phyloP scores from a whole-genome alignment of 2,113 vertebrate species.

The Dissostichus mawsoni region DNA sequence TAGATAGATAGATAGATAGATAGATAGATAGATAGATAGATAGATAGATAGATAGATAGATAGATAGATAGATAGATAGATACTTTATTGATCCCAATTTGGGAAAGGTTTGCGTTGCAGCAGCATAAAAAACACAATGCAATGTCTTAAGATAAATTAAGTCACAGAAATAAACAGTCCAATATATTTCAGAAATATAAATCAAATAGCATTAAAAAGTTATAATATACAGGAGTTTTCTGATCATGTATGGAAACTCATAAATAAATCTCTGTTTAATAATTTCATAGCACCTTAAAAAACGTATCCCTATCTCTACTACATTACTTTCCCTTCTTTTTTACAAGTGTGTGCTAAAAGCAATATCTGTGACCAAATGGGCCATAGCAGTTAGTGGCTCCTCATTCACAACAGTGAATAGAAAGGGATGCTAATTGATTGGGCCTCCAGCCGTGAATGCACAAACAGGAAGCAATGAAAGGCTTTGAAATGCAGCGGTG shows the following conservation, averaged over 20 bases:
- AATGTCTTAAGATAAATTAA: too few species aligned
- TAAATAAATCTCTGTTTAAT: neutral
- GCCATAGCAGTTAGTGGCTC: conserved; percentile 61
- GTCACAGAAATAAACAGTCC: too few species aligned
- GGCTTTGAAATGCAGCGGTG: conserved; percentile 80
- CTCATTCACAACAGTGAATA: conserved; percentile 84
- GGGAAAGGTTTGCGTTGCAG: too few species aligned
- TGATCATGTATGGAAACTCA: neutral
- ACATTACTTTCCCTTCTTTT: conserved; percentile 17
- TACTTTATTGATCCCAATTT: too few species aligned
- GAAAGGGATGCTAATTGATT: conserved; percentile 76
- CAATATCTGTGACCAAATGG: conserved; percentile 66
- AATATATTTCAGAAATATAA: too few species aligned
- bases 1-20: too few species aligned
- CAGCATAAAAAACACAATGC: too few species aligned
- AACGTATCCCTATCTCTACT: neutral
- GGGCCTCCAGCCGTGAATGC: conserved; percentile 71
- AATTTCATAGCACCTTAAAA: neutral
- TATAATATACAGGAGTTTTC: neutral
- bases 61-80: too few species aligned
- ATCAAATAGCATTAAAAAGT: too few species aligned
- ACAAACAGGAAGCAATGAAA: conserved; percentile 81
- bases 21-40: too few species aligned
- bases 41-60: too few species aligned
- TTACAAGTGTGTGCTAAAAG: conserved; percentile 45